phyloP scores from a whole-genome alignment of 2,888 invertebrate species.

The Xestoiulus laeticollis region DNA sequence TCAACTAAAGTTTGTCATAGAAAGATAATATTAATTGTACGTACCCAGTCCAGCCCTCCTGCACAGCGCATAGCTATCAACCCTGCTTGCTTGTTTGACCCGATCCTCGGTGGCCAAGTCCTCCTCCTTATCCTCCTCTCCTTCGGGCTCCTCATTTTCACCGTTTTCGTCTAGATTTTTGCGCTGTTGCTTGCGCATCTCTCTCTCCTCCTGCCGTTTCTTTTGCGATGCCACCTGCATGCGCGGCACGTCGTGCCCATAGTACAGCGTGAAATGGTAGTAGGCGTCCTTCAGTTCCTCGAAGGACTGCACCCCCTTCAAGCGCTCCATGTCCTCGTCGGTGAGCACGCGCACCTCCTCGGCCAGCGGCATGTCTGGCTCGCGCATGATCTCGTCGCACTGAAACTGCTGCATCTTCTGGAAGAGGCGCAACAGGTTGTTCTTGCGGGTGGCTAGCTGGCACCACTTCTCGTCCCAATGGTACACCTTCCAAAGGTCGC shows the following conservation, averaged over 20 bases:
- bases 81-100: constrained; percentile 81
- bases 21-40: constrained; percentile 51
- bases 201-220: constrained; percentile 70
- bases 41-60: constrained; percentile 78
- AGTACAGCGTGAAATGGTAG: constrained; percentile 91
- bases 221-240: constrained; percentile 80
- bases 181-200: constrained; percentile 64
- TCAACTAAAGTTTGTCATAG: too few species aligned
- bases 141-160: constrained; percentile 61
- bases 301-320: constrained; percentile 79
- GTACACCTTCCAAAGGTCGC: constrained; percentile 98
- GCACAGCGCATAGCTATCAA: constrained; percentile 89
- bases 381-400: constrained; percentile 79
- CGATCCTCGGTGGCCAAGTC: constrained; percentile 63
- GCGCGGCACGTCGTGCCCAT: constrained; percentile 81
- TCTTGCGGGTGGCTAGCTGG: constrained; percentile 84
- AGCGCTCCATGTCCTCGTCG: constrained; percentile 83
- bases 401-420: constrained; percentile 94
- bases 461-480: constrained; percentile 96
- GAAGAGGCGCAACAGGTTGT: constrained; percentile 81
- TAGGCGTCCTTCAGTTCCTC: constrained; percentile 95
- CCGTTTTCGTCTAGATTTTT: constrained; percentile 66
- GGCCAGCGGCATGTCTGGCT: constrained; percentile 84
- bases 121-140: constrained; percentile 58
- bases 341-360: constrained; percentile 83